A percentile compares a stretch with the other conserved stretches of the same genome.
These are phyloP conservation scores for Corythornis madagascariensis DNA, from an alignment of 2,113 vertebrate genomes.

Conservation along the genomic window DNA sequence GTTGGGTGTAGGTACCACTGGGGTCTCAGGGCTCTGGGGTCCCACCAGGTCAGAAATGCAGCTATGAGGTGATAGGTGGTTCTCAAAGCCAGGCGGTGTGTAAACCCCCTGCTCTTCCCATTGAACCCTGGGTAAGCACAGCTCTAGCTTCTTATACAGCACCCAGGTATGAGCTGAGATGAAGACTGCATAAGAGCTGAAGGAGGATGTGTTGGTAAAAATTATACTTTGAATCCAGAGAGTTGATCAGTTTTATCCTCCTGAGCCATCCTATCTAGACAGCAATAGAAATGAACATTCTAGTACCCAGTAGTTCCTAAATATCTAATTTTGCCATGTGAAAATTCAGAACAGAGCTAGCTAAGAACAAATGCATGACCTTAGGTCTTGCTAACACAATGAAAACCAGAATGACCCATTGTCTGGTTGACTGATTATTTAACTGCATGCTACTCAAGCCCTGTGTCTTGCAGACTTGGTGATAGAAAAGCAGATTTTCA, in stretches of 20 bases:
- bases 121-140: not conserved
- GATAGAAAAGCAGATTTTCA: slow-evolving; percentile 7
- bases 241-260: not conserved
- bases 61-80: not conserved
- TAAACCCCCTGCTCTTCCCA: not conserved
- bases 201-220: not conserved
- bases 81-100: not conserved
- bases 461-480: not conserved
- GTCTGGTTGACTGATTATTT: not conserved
- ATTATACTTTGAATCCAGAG: not conserved
- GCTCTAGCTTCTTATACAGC: not conserved
- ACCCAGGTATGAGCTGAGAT: not conserved
- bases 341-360: not conserved
- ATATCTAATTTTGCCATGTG: not conserved
- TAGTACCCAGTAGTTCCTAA: not conserved
- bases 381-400: not conserved
- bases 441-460: not conserved
- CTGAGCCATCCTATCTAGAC: not conserved
- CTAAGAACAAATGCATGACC: not conserved
- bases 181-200: not conserved
- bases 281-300: not conserved
- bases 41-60: not conserved
- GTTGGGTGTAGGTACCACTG: no score
- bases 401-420: not conserved
- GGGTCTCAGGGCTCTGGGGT: no score